Evolutionary conservation across 2,888 invertebrate species (phyloP).

Genomic region (Caenorhabditis uteleia): DNA sequence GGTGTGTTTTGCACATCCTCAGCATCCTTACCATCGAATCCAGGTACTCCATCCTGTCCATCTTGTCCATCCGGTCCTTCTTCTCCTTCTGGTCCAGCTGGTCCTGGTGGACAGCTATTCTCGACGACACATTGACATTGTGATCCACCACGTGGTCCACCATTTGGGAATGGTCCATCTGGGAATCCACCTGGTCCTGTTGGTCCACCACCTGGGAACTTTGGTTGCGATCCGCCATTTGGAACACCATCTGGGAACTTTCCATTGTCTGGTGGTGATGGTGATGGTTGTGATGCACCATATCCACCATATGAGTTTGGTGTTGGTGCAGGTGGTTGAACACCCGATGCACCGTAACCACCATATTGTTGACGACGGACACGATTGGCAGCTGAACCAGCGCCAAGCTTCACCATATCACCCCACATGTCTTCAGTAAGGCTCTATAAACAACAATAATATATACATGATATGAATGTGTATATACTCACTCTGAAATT

Average conservation of each 20-base stretch:
- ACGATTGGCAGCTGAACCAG: slow-evolving; percentile 66
- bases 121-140: slow-evolving; percentile 50
- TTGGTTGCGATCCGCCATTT: slow-evolving; percentile 21
- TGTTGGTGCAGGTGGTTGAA: slow-evolving; percentile 42
- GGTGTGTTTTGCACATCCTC: slow-evolving; percentile 60
- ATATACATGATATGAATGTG: no score
- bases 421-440: slow-evolving; percentile 65
- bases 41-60: slow-evolving; percentile 58
- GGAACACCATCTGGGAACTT: slow-evolving; percentile 34
- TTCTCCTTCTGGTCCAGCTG: slow-evolving; percentile 51
- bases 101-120: slow-evolving; percentile 62
- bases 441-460: slow-evolving; percentile 23
- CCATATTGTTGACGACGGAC: slow-evolving; percentile 65
- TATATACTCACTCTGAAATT: slow-evolving; percentile 56
- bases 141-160: slow-evolving; percentile 15
- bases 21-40: slow-evolving; percentile 59
- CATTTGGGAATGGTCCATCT: slow-evolving; percentile 6
- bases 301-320: slow-evolving; percentile 30
- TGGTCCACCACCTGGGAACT: slow-evolving; percentile 27
- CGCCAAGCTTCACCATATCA: slow-evolving; percentile 67
- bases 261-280: slow-evolving; percentile 26
- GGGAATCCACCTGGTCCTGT: slow-evolving; percentile 14
- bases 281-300: slow-evolving; percentile 32
- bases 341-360: slow-evolving; percentile 59
- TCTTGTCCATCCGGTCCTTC: slow-evolving; percentile 48